Base-by-base conservation (phyloP, 2,113 vertebrate species). In the Oceanites oceanicus region DNA sequence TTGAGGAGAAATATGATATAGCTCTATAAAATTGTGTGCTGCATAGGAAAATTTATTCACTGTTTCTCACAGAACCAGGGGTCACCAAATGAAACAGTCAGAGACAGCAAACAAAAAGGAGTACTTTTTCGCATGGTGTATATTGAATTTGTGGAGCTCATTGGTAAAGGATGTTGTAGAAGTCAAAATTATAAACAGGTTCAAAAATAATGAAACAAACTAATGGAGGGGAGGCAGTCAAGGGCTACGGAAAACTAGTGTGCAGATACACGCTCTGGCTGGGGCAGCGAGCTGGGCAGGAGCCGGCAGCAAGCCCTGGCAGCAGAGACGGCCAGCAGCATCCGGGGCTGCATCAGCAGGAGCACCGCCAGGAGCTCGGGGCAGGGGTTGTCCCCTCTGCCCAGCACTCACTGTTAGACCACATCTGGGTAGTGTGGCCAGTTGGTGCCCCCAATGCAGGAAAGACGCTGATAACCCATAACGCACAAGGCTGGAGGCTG, bases 331-430 rank as follows among this genome's bases (percentile, higher is more conserved):
- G 10, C 27, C 36, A 42, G 45, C 52, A 36, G 52, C n/a, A 42
- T 9, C 21, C 4, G 4, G 17, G 15, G 52, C 36, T 78, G 62
- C 49, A 16, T 29, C 56, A 34, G 22, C 36, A 61, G 42, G 17
- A 59, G 3, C 19, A 34, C 34, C 1, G 1, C 3, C 22, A 52
- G 50, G 17, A 36, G 40, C 4, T 7, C 0, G 1, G 22, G 32
- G 9, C 17, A 53, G 34, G n/a, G 34, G n/a, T 10, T 40, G 17
- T 83, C 15, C 15, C 18, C 45, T 78, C 29, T 42, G 38, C 45
- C 34, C 44, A 22, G 44, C 10, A 15, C 27, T 45, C 9, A 0
- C 7, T 11, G 16, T 17, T 18, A 71, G 50, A 45, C 13, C 38
- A 44, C 32, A 29, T 8, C 32, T 38, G 32, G 32, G 7, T 38